Evolutionary conservation across 2,888 invertebrate species (phyloP).

Genomic region (Mythimna impura): DNA sequence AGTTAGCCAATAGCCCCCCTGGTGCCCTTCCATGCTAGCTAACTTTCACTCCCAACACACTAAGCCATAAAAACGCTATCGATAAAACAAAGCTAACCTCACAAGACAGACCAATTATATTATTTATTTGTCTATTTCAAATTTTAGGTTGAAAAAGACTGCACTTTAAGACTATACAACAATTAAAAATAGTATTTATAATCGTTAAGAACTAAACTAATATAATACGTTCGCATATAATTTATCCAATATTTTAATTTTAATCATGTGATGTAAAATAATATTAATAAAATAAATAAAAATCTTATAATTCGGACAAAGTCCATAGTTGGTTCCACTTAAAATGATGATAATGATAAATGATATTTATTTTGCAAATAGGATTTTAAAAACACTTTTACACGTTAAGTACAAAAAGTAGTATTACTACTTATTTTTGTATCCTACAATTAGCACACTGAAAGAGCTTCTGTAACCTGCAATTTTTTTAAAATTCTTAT

Average conservation of each 20-base stretch:
- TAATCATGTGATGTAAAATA: no score
- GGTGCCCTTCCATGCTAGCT: constrained; percentile 85
- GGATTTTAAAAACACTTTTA: no score
- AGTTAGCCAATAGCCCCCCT: no score
- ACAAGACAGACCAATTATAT: constrained; percentile 3
- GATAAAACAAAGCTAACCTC: constrained; percentile 56
- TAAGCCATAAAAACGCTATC: constrained; percentile 66
- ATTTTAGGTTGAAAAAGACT: not conserved
- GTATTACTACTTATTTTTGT: not conserved
- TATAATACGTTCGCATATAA: not conserved
- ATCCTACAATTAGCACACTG: not conserved
- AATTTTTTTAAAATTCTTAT: not conserved
- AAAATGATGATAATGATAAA: no score
- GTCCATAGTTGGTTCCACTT: no score
- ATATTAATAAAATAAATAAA: no score
- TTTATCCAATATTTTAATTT: no score
- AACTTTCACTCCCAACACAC: constrained; percentile 85
- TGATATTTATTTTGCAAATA: no score
- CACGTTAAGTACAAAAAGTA: no score
- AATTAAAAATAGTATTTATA: not conserved
- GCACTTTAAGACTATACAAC: not conserved
- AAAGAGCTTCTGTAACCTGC: not conserved
- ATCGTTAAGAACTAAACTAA: not conserved
- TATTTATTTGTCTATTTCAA: not conserved
- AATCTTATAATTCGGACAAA: no score